Evolutionary conservation across 1,140 invertebrate species (phyloP).

Genomic region (Drosophila dunni): DNA sequence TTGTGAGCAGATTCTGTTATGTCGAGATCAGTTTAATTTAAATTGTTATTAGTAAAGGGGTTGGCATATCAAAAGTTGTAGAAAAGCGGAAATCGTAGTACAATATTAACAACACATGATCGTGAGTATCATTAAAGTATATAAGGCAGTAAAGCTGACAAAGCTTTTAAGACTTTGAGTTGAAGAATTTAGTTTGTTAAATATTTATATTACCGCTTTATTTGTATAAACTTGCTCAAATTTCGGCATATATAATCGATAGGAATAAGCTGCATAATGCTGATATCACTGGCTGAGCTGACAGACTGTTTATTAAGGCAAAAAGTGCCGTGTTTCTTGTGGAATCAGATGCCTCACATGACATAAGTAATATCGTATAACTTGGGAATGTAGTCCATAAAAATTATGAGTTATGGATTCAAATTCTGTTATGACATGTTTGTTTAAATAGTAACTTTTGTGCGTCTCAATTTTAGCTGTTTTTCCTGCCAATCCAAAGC

Average conservation of each 20-base stretch:
- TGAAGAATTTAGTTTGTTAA: too few relatives aligned
- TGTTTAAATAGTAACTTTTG: background rate
- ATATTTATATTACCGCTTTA: background rate
- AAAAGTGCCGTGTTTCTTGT: too few relatives aligned
- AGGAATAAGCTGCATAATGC: background rate
- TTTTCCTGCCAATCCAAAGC: conserved; percentile 4
- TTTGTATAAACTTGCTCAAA: background rate
- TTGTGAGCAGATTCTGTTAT: background rate
- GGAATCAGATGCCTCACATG: background rate
- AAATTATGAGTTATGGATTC: background rate
- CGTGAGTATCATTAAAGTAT: too few relatives aligned
- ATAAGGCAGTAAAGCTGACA: too few relatives aligned
- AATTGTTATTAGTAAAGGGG: background rate
- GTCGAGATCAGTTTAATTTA: background rate
- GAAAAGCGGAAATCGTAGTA: too few relatives aligned
- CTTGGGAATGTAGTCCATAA: background rate
- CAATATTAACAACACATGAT: too few relatives aligned
- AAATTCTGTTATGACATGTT: background rate
- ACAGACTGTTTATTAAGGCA: too few relatives aligned
- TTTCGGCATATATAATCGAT: background rate
- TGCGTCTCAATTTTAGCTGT: background rate
- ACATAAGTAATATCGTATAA: background rate
- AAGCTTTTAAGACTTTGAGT: background rate
- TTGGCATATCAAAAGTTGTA: too few relatives aligned
- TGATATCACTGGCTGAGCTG: background rate